These are phyloP conservation scores for Trichogramma evanescens DNA, from an alignment of 2,888 invertebrate species.

Conservation along the genomic window DNA sequence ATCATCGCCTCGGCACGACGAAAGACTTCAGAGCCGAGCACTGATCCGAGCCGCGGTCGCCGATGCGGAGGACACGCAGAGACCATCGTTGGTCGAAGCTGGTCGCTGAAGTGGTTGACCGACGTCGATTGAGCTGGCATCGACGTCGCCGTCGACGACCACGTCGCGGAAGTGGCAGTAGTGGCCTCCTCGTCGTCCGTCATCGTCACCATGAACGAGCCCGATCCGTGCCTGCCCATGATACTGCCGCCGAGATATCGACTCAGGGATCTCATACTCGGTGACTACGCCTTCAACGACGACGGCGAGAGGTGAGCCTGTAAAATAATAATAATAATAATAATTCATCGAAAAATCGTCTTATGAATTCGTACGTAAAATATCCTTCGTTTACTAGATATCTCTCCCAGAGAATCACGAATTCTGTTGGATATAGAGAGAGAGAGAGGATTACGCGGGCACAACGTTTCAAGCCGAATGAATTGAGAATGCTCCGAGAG, in stretches of 20 bases:
- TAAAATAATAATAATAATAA: slow-evolving; percentile 6
- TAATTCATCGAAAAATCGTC: background rate
- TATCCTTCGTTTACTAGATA: background rate
- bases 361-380: background rate
- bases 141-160: slow-evolving; percentile 1
- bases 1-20: no score
- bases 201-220: slow-evolving; percentile 37
- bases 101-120: background rate
- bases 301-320: slow-evolving; percentile 67
- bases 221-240: slow-evolving; percentile 45
- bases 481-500: no score
- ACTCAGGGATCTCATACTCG: slow-evolving; percentile 68
- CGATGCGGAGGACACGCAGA: no score
- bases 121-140: background rate
- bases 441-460: no score
- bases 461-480: no score
- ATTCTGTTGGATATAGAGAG: no score
- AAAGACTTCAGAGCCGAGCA: no score
- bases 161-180: no score
- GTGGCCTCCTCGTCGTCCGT: background rate
- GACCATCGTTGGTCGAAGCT: no score
- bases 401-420: no score
- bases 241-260: slow-evolving; percentile 65
- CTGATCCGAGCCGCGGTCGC: no score
- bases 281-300: slow-evolving; percentile 70